Evolutionary conservation across 2,113 vertebrate species (phyloP).

Genomic region (Telmatochromis sp.): DNA sequence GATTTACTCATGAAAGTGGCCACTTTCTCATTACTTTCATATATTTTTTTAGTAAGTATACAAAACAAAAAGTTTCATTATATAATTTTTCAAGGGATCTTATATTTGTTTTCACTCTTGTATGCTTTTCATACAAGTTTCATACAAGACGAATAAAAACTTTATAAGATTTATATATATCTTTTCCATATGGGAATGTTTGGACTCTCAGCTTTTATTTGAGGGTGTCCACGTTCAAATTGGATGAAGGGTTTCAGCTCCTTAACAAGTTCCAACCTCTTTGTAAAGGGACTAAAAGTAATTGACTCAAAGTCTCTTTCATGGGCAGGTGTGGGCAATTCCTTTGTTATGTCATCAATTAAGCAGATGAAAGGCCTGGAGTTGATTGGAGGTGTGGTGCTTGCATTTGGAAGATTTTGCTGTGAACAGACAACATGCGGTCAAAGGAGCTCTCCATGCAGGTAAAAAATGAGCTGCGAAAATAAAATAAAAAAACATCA

Average conservation of each 20-base stretch:
- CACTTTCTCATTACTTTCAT: too few species aligned
- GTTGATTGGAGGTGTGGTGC: neutral
- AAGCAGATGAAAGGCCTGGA: neutral
- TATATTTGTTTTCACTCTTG: too few species aligned
- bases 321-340: accelerated
- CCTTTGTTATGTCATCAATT: neutral
- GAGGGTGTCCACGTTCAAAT: neutral
- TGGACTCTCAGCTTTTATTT: neutral
- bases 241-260: neutral
- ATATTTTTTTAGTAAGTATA: too few species aligned
- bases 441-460: neutral
- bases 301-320: neutral
- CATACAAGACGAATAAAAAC: too few species aligned
- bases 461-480: neutral
- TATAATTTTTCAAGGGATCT: too few species aligned
- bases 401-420: neutral
- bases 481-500: accelerated
- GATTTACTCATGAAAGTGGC: too few species aligned
- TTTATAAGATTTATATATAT: too few species aligned
- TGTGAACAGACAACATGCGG: neutral
- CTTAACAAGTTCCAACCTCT: neutral
- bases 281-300: neutral
- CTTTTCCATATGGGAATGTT: neutral
- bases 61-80: too few species aligned
- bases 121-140: too few species aligned